Evolutionary conservation across 2,888 invertebrate species (phyloP).

Genomic region (Allacma fusca): DNA sequence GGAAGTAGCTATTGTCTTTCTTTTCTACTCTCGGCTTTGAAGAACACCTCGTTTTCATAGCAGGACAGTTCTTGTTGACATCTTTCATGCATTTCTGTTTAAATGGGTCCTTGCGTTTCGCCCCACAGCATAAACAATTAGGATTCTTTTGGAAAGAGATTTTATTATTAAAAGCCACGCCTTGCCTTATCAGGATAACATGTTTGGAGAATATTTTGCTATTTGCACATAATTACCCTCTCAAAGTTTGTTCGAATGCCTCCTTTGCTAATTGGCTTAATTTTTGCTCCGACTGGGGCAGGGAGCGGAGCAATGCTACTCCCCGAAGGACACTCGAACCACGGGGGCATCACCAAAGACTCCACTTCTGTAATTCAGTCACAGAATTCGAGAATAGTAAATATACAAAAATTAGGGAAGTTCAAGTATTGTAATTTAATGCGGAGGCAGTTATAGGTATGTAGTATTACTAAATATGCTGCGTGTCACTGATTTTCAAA

Average conservation of each 20-base stretch:
- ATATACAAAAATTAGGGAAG: too few species aligned
- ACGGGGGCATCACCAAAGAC: not conserved
- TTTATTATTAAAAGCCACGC: too few species aligned
- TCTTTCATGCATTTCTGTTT: not conserved
- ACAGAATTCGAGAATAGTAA: too few species aligned
- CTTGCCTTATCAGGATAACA: too few species aligned
- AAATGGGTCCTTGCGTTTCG: not conserved
- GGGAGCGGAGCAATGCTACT: not conserved
- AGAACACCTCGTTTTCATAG: conserved; percentile 1
- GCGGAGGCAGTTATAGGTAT: too few species aligned
- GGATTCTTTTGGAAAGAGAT: too few species aligned
- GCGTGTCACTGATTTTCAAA: too few species aligned
- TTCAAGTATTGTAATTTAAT: not conserved
- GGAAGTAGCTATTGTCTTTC: not conserved
- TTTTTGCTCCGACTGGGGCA: not conserved
- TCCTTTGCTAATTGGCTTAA: conserved; percentile 17
- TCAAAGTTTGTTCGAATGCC: conserved; percentile 14
- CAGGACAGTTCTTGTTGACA: not conserved
- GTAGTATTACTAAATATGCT: too few species aligned
- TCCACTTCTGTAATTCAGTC: not conserved
- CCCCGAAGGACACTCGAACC: conserved; percentile 1
- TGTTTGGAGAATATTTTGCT: too few species aligned
- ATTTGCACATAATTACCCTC: too few species aligned
- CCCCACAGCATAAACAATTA: not conserved
- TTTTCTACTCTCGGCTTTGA: not conserved